These are phyloP conservation scores for Creontiades dilutus DNA, from an alignment of 2,888 invertebrate species.

Conservation along the genomic window DNA sequence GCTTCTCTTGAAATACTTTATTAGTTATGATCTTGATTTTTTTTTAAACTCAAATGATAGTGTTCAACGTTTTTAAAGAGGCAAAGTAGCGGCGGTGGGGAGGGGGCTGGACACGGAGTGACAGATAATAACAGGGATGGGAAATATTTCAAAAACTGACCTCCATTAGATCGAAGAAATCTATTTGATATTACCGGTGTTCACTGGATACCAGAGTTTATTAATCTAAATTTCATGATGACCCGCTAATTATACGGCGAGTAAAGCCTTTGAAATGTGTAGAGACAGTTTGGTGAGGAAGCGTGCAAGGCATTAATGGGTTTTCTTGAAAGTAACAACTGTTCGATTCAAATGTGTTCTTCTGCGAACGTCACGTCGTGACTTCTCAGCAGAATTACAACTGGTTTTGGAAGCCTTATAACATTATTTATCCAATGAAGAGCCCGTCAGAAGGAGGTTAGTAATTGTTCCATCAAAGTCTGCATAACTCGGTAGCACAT, in stretches of 20 bases:
- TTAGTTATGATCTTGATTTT: too few species aligned
- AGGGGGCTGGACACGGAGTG: too few species aligned
- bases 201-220: not conserved
- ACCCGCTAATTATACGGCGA: not conserved
- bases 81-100: too few species aligned
- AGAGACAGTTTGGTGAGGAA: not conserved
- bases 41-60: too few species aligned
- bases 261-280: not conserved
- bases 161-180: not conserved
- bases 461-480: too few species aligned
- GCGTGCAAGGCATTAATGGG: slow-evolving; percentile 28
- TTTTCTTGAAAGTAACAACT: slow-evolving; percentile 5
- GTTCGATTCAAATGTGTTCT: not conserved
- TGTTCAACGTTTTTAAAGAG: too few species aligned
- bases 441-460: too few species aligned
- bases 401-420: not conserved
- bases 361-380: slow-evolving; percentile 10
- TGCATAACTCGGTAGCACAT: too few species aligned
- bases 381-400: not conserved
- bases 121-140: too few species aligned
- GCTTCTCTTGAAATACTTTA: too few species aligned
- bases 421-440: too few species aligned
- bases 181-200: not conserved
- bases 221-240: slow-evolving; percentile 21
- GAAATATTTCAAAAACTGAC: not conserved